A percentile compares a stretch with the other conserved stretches of the same genome.
phyloP scores from a whole-genome alignment of 23 tunicate species.

The Diplosoma virens region DNA sequence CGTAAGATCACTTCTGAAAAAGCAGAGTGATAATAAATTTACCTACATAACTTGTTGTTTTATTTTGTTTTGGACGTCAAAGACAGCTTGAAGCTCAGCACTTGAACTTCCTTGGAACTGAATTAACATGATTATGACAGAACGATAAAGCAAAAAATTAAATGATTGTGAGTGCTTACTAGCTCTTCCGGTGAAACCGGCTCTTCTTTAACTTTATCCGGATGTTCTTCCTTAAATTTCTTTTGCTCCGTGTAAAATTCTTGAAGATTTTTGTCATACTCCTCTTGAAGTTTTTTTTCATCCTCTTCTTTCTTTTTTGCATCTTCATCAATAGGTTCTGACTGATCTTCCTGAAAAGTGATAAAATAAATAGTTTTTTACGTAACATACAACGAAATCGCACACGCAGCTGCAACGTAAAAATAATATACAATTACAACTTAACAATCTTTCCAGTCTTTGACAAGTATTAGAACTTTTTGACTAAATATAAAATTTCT shows the following conservation, averaged over 20 bases:
- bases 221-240: slow-evolving; percentile 78
- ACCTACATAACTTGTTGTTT: neutral
- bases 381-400: neutral
- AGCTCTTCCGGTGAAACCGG: slow-evolving; percentile 33
- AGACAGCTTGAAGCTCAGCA: slow-evolving; percentile 37
- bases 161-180: neutral
- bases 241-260: slow-evolving; percentile 70
- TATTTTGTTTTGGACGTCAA: slow-evolving; percentile 69
- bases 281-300: slow-evolving; percentile 43
- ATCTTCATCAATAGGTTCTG: slow-evolving; percentile 6
- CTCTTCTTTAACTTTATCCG: slow-evolving; percentile 44
- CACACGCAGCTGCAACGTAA: too few relatives aligned
- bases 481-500: too few relatives aligned
- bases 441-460: too few relatives aligned
- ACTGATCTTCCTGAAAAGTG: neutral
- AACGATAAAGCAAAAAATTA: too few relatives aligned
- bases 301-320: slow-evolving; percentile 9
- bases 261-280: slow-evolving; percentile 62
- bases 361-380: neutral
- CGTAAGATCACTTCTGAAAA: neutral
- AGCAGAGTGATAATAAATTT: neutral
- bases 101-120: slow-evolving; percentile 24
- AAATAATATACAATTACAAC: too few relatives aligned
- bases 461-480: too few relatives aligned
- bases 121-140: neutral